phyloP scores from a whole-genome alignment of 1,140 invertebrate genomes.

The Cephus cinctus region DNA sequence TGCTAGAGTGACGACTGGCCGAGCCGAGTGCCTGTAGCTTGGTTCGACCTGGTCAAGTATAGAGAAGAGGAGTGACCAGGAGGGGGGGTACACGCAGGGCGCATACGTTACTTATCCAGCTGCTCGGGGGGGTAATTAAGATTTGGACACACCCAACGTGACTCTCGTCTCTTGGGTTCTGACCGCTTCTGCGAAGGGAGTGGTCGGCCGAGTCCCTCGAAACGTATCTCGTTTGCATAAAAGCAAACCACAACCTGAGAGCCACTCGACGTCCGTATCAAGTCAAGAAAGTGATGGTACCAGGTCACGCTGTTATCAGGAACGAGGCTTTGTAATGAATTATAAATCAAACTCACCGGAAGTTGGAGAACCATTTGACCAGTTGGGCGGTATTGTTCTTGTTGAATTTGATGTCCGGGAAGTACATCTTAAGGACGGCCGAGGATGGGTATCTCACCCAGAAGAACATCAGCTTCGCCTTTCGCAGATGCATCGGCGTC shows the following conservation, averaged over 20 bases:
- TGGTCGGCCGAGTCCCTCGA: slow-evolving; percentile 42
- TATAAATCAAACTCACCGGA: slow-evolving; percentile 77
- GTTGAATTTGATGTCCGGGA: slow-evolving; percentile 99
- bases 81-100: slow-evolving; percentile 25
- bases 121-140: slow-evolving; percentile 52
- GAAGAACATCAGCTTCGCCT: slow-evolving; percentile 99
- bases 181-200: slow-evolving; percentile 49
- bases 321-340: not conserved
- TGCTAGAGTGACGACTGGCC: slow-evolving; percentile 14
- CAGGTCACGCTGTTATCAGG: too few species aligned
- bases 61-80: not conserved
- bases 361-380: slow-evolving; percentile 99
- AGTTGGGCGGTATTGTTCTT: slow-evolving; percentile 99
- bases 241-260: slow-evolving; percentile 28
- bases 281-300: too few species aligned
- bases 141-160: slow-evolving; percentile 56
- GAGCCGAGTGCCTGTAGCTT: not conserved
- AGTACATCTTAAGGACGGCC: slow-evolving; percentile 98
- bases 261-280: too few species aligned
- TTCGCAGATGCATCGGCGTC: slow-evolving; percentile 99
- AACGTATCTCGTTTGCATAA: slow-evolving; percentile 51
- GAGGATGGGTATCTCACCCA: slow-evolving; percentile 99
- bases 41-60: not conserved
- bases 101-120: slow-evolving; percentile 46
- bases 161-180: slow-evolving; percentile 51